Base-by-base conservation (phyloP, 2,113 vertebrate species). In the Lucifuga dentata region DNA sequence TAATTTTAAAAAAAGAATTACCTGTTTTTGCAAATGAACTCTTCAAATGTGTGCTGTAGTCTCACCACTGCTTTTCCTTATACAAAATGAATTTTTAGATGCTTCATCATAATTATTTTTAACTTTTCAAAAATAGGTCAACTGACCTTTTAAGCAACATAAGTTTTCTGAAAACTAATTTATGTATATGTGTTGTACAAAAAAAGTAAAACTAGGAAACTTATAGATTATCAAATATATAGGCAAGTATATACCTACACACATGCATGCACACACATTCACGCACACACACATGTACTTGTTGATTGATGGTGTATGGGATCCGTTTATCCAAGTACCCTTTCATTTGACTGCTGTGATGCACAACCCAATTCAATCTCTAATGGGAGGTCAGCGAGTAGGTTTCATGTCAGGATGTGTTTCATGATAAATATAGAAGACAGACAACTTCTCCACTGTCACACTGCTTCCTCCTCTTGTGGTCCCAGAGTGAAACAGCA, bases 341-440 rank as follows among this genome's bases (percentile, higher is more conserved):
- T 65, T 51, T 59, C 35, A 40, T 53, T 21, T 74, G 66, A 73
- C 59, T 80, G 61, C 70, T 66, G 63, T 19, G 57, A 71, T 61
- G 61, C 73, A 50, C 77, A 80, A 78, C 68, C 81, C 68, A 63
- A 52, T 79, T 75, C 36, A 64, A 29, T 78, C 66, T 75, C 58
- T 80, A 74, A 74, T 75, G 49, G 57, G 76, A 80, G 68, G 68
- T 71, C 83, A 55, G 76, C 26, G 39, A 74, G 80, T 21, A 16
- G 46, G 69, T 38, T 46, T 65, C 12, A 15, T 74, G 68, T 82
- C 58, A 44, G 23, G 50, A 65, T 76, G 70, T 76, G 80, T 85
- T 88, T 89, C 65, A 78, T 84, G 83, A 87, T 86, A 82, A 89
- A 86, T 81, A 79, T 75, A 79, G 82, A 80, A 76, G 45, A 60